A percentile compares a stretch with the other conserved stretches of the same genome.
These are phyloP conservation scores for Notolepis coatsorum DNA, from an alignment of 2,797 vertebrate species.

Conservation along the genomic window DNA sequence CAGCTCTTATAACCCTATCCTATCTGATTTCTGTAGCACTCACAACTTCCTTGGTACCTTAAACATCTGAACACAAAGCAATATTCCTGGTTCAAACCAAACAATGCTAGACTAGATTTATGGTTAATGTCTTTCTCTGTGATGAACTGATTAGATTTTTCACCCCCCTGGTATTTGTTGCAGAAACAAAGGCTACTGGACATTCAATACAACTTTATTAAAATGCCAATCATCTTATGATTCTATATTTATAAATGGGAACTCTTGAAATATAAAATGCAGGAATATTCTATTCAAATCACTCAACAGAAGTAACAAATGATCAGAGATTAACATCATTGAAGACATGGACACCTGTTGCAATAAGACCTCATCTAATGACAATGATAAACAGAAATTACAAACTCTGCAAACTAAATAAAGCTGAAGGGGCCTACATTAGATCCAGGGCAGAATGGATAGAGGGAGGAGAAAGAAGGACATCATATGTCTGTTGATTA, in stretches of 20 bases:
- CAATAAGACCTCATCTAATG: background rate
- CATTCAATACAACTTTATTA: slow-evolving; percentile 21
- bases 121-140: slow-evolving; percentile 3
- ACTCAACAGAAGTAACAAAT: no score
- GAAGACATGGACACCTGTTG: slow-evolving; percentile 7
- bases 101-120: slow-evolving; percentile 12
- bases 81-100: slow-evolving; percentile 28
- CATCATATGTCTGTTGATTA: background rate
- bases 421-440: slow-evolving; percentile 9
- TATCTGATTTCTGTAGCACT: slow-evolving; percentile 1
- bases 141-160: background rate
- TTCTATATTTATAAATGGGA: slow-evolving; percentile 13
- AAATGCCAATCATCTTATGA: slow-evolving; percentile 4
- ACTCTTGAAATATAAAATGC: slow-evolving; percentile 18
- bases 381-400: slow-evolving; percentile 3
- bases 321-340: slow-evolving; percentile 8
- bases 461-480: slow-evolving; percentile 2
- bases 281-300: slow-evolving; percentile 2
- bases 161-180: background rate
- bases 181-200: slow-evolving; percentile 20
- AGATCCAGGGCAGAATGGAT: background rate
- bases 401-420: background rate
- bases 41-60: slow-evolving; percentile 7
- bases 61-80: slow-evolving; percentile 4
- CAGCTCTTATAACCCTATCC: background rate